Conservation (phyloP, 2,888 invertebrate genomes). For the Steinernema scapterisci region DNA sequence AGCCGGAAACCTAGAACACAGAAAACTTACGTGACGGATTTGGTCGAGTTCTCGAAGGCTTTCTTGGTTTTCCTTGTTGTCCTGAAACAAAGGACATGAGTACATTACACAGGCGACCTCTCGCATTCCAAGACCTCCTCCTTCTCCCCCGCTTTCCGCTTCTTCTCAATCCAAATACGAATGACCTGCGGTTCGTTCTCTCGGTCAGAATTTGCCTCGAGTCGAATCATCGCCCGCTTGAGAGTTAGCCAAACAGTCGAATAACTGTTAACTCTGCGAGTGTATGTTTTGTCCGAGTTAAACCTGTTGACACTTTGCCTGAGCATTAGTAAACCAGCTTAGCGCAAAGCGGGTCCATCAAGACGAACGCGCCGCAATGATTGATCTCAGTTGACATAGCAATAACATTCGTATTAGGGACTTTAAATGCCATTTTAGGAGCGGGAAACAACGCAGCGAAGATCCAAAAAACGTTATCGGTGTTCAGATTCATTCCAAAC, state of each 20-base stretch:
- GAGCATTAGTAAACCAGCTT: conserved; percentile 23
- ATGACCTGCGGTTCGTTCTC: background rate
- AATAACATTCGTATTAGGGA: conserved; percentile 12
- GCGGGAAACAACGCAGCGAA: background rate
- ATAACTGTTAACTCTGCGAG: conserved; percentile 1
- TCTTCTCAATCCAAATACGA: conserved; percentile 10
- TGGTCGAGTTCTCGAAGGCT: conserved; percentile 61
- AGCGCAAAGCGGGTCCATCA: conserved; percentile 5
- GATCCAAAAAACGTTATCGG: too few relatives aligned
- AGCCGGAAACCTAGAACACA: background rate
- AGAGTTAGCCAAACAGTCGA: conserved; percentile 24
- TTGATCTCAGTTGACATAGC: conserved; percentile 5
- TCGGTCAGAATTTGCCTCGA: conserved; percentile 1
- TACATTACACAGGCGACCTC: too few relatives aligned
- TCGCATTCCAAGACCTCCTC: background rate
- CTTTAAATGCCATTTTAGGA: background rate
- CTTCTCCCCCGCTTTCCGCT: background rate
- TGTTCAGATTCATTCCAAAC: too few relatives aligned
- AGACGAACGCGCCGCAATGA: background rate
- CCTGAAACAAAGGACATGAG: conserved; percentile 32
- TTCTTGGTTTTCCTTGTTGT: conserved; percentile 53
- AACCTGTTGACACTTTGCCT: conserved; percentile 28
- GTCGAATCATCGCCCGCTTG: conserved; percentile 4
- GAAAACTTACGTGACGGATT: conserved; percentile 39
- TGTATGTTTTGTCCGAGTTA: conserved; percentile 16